phyloP scores from a whole-genome alignment of 2,888 invertebrate genomes.

The Amphipyra tragopoginis region DNA sequence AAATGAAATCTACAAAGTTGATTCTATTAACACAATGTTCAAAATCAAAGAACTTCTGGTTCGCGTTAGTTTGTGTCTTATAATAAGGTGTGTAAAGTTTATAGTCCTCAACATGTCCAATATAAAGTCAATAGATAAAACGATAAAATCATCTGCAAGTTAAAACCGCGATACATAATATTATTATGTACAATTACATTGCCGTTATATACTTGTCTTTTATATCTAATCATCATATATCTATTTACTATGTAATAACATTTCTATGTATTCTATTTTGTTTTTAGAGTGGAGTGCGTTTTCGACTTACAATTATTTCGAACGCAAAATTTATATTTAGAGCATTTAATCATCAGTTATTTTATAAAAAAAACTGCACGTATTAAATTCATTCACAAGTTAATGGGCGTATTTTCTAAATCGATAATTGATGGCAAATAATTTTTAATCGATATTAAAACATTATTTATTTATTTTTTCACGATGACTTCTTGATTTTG shows the following conservation, averaged over 20 bases:
- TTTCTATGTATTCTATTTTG: slow-evolving; percentile 39
- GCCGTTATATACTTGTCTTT: slow-evolving; percentile 54
- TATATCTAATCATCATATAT: slow-evolving; percentile 47
- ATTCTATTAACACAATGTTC: slow-evolving; percentile 16
- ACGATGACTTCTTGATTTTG: background rate
- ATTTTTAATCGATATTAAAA: too few species aligned
- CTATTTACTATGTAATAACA: slow-evolving; percentile 55
- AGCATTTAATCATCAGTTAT: too few species aligned
- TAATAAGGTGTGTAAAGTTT: slow-evolving; percentile 5
- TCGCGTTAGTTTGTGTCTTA: background rate
- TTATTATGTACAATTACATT: slow-evolving; percentile 59
- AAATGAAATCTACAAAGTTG: slow-evolving; percentile 32
- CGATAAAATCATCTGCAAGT: slow-evolving; percentile 48
- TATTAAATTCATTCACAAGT: too few species aligned
- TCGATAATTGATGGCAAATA: too few species aligned
- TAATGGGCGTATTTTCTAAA: too few species aligned
- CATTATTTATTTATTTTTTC: too few species aligned
- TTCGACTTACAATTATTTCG: slow-evolving; percentile 10
- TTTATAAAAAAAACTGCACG: too few species aligned
- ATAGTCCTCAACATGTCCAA: slow-evolving; percentile 44
- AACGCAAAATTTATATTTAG: too few species aligned
- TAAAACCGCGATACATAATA: slow-evolving; percentile 52
- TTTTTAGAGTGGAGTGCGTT: slow-evolving; percentile 30
- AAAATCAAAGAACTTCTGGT: background rate
- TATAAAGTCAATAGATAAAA: slow-evolving; percentile 55